Conservation (phyloP, 2,797 vertebrate genomes). For the Chelidonichthys spinosus region DNA sequence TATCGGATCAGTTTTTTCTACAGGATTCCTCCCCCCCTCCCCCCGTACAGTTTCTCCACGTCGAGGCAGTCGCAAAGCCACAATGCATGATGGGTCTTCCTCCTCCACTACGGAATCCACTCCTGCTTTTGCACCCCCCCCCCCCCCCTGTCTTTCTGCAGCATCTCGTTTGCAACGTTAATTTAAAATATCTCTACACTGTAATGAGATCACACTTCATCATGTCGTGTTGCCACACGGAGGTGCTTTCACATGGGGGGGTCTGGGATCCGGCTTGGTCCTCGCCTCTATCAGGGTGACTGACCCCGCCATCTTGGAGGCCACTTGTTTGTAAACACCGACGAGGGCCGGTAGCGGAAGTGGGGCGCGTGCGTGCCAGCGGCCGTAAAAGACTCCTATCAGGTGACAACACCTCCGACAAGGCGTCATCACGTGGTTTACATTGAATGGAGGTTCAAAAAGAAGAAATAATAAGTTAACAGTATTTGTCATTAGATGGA, state of each 20-base stretch:
- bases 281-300: constrained; percentile 32
- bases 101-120: constrained; percentile 66
- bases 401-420: constrained; percentile 8
- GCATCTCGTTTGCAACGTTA: constrained; percentile 47
- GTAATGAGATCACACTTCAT: background rate
- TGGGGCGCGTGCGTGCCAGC: background rate
- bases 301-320: constrained; percentile 65
- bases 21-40: background rate
- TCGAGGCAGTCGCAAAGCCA: constrained; percentile 25
- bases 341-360: constrained; percentile 16
- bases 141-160: constrained; percentile 57
- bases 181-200: constrained; percentile 1
- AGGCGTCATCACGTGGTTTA: background rate
- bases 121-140: constrained; percentile 53
- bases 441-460: background rate
- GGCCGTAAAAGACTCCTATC: background rate
- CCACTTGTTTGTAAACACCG: constrained; percentile 85
- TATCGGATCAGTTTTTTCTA: background rate
- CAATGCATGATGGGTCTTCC: constrained; percentile 10
- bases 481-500: background rate
- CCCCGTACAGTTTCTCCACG: background rate
- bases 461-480: background rate
- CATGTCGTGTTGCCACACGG: no score
- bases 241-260: no score
- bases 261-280: no score